These are phyloP conservation scores for Hemicentrotus pulcherrimus DNA, from an alignment of 35 echinoderm and acorn worm genomes.

Conservation along the genomic window DNA sequence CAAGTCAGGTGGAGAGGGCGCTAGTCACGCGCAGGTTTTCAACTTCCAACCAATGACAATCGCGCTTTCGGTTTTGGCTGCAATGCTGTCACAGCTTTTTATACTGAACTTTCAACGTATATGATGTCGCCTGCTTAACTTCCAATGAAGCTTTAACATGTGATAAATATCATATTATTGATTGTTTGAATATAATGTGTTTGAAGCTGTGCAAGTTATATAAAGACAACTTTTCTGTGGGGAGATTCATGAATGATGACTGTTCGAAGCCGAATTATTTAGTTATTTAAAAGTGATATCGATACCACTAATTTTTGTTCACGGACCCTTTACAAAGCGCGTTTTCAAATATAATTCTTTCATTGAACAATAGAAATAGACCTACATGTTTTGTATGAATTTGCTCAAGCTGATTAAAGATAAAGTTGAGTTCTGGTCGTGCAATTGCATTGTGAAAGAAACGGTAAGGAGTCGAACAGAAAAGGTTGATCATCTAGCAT, in stretches of 20 bases:
- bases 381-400: too few relatives aligned
- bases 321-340: too few relatives aligned
- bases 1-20: not conserved
- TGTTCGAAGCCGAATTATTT: not conserved
- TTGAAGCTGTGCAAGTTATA: not conserved
- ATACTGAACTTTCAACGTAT: not conserved
- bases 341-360: too few relatives aligned
- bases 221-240: not conserved
- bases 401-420: too few relatives aligned
- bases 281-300: not conserved
- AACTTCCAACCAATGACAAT: not conserved
- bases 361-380: too few relatives aligned
- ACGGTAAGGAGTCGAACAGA: too few relatives aligned
- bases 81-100: not conserved
- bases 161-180: not conserved
- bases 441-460: too few relatives aligned
- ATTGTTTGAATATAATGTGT: not conserved
- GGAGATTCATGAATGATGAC: not conserved
- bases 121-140: not conserved
- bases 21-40: not conserved
- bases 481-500: too few relatives aligned
- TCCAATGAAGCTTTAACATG: not conserved
- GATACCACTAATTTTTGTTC: too few relatives aligned
- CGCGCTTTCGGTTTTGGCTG: not conserved
- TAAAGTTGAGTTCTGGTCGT: too few relatives aligned